These are phyloP conservation scores for Austrolebias charrua DNA, from an alignment of 2,797 vertebrate species.

Conservation along the genomic window DNA sequence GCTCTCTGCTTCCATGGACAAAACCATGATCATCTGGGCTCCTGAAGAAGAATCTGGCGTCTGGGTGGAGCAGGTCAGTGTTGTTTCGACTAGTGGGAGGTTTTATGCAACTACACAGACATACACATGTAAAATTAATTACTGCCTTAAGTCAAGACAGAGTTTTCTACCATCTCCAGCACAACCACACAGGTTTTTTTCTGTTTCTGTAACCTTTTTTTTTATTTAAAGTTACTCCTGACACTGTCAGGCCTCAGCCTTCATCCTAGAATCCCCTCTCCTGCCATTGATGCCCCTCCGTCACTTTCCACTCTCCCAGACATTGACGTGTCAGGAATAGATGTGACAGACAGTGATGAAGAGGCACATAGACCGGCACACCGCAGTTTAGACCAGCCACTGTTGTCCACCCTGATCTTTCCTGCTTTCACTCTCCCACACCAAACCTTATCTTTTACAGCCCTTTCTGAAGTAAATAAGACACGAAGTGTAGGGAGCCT, in stretches of 20 bases:
- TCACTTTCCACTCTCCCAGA: slow-evolving; percentile 56
- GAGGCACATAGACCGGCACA: slow-evolving; percentile 38
- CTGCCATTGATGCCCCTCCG: slow-evolving; percentile 41
- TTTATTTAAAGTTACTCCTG: slow-evolving; percentile 34
- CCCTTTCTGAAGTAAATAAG: slow-evolving; percentile 36
- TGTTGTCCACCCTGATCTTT: slow-evolving; percentile 56
- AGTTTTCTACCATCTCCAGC: background rate
- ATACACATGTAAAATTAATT: slow-evolving; percentile 18
- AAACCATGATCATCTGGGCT: slow-evolving; percentile 96
- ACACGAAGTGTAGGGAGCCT: slow-evolving; percentile 30
- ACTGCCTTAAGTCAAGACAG: slow-evolving; percentile 1
- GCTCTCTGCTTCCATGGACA: slow-evolving; percentile 96
- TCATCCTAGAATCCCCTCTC: slow-evolving; percentile 37
- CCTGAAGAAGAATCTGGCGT: slow-evolving; percentile 93
- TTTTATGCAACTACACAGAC: background rate
- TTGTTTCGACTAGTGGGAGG: background rate
- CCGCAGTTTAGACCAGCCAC: slow-evolving; percentile 52
- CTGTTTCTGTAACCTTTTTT: slow-evolving; percentile 21
- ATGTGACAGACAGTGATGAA: slow-evolving; percentile 69
- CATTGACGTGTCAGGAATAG: slow-evolving; percentile 68
- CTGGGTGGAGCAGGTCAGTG: slow-evolving; percentile 93
- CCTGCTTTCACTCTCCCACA: slow-evolving; percentile 53
- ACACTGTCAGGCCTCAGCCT: slow-evolving; percentile 23
- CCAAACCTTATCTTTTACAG: slow-evolving; percentile 43
- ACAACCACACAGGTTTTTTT: slow-evolving; percentile 4